Conservation (phyloP, 2,888 invertebrate species). For the Scaptomyza reducta region DNA sequence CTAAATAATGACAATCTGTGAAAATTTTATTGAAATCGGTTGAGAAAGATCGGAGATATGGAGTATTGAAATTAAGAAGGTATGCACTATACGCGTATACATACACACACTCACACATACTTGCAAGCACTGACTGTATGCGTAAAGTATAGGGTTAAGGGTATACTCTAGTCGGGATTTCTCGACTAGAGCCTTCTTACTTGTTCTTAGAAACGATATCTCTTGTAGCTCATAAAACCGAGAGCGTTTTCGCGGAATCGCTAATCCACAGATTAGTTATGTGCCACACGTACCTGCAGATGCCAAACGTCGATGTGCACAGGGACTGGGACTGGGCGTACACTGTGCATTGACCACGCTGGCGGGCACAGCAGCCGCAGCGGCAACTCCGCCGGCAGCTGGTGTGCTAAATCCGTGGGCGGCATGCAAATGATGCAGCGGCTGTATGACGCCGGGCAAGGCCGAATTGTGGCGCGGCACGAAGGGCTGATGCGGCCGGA, state of each 20-base stretch:
- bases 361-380: conserved; percentile 29
- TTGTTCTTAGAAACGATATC: no score
- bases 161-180: no score
- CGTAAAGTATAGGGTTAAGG: no score
- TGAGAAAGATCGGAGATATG: no score
- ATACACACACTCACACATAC: no score
- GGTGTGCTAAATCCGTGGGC: conserved; percentile 66
- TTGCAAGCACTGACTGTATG: no score
- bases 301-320: conserved; percentile 87
- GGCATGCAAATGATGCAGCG: conserved; percentile 84
- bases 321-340: conserved; percentile 84
- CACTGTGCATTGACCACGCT: conserved; percentile 62
- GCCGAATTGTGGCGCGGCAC: conserved; percentile 86
- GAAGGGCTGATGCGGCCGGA: conserved; percentile 92
- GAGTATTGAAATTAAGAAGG: no score
- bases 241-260: conserved; percentile 1
- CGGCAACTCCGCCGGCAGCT: conserved; percentile 37
- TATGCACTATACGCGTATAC: no score
- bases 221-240: conserved; percentile 1
- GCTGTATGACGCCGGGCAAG: conserved; percentile 84
- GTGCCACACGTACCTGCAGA: conserved; percentile 83
- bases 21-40: no score
- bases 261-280: conserved; percentile 13
- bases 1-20: no score
- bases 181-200: no score